Evolutionary conservation across 1,140 invertebrate species (phyloP).

Genomic region (Apis cerana): DNA sequence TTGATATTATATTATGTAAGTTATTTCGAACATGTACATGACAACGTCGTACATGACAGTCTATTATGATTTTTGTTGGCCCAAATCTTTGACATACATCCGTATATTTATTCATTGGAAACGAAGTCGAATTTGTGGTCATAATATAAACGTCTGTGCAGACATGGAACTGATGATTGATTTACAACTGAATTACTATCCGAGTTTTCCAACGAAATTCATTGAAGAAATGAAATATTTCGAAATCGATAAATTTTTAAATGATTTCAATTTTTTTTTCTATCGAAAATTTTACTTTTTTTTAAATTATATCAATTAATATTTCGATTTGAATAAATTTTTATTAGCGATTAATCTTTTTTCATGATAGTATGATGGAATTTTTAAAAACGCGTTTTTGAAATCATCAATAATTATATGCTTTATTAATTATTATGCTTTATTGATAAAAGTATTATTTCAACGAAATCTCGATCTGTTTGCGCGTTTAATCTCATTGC

Average conservation of each 20-base stretch:
- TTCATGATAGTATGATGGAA: no score
- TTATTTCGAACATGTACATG: neutral
- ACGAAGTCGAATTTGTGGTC: neutral
- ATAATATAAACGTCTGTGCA: neutral
- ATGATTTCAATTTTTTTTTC: no score
- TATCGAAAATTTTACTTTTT: no score
- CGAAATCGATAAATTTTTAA: neutral
- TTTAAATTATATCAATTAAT: no score
- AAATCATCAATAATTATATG: neutral
- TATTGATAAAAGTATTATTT: no score
- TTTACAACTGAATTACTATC: neutral
- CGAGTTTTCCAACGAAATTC: neutral
- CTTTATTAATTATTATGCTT: no score
- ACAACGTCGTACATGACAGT: neutral
- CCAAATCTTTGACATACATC: neutral
- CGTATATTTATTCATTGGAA: neutral
- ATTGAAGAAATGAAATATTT: neutral
- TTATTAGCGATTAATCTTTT: neutral
- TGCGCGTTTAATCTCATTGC: no score
- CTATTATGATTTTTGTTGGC: neutral
- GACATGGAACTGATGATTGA: neutral
- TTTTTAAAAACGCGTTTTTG: neutral
- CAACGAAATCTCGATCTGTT: no score
- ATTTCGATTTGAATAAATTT: no score
- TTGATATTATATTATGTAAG: neutral